A percentile compares a stretch with the other conserved stretches of the same genome.
These are phyloP conservation scores for Tenthredo mesomela DNA, from an alignment of 2,888 invertebrate species.

Conservation along the genomic window DNA sequence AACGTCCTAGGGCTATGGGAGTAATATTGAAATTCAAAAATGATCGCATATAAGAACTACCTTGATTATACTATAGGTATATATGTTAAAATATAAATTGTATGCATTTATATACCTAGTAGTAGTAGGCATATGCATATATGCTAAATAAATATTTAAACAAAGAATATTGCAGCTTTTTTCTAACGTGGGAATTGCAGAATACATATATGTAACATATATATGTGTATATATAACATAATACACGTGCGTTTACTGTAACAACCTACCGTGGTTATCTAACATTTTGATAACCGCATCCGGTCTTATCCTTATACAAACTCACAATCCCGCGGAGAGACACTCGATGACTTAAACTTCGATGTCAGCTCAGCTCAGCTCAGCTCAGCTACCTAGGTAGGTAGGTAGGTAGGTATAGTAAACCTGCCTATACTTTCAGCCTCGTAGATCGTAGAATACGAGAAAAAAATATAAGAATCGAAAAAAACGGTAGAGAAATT, in stretches of 20 bases:
- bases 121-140: background rate
- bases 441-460: background rate
- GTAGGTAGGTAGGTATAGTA: slow-evolving; percentile 4
- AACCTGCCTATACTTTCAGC: background rate
- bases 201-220: background rate
- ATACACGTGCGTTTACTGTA: background rate
- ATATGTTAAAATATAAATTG: background rate
- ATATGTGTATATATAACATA: background rate
- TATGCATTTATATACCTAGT: background rate
- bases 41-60: too few species aligned
- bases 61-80: background rate
- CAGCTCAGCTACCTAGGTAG: too few species aligned
- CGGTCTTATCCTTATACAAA: slow-evolving; percentile 68
- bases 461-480: background rate
- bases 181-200: slow-evolving; percentile 19
- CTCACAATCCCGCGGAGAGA: slow-evolving; percentile 59
- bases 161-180: background rate
- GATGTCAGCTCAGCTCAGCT: background rate
- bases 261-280: slow-evolving; percentile 50
- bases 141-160: background rate
- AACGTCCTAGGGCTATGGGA: too few species aligned
- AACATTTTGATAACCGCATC: slow-evolving; percentile 70
- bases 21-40: too few species aligned
- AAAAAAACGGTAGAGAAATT: background rate
- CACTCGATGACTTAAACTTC: slow-evolving; percentile 41